phyloP scores from a whole-genome alignment of 2,797 vertebrate species.

The Danio choprae region DNA sequence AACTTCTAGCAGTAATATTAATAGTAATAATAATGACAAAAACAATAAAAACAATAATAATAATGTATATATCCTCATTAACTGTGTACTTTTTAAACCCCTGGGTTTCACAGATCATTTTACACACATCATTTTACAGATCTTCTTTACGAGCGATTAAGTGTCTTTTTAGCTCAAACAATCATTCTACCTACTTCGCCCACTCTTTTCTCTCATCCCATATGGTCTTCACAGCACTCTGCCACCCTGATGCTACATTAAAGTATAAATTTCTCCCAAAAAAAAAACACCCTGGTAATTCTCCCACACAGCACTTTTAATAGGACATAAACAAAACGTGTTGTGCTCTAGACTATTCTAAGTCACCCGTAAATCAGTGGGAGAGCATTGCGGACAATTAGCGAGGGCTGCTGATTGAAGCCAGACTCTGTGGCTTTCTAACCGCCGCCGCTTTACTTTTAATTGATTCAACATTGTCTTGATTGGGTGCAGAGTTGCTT shows the following conservation, averaged over 20 bases:
- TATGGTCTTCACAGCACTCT: neutral
- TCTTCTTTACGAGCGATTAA: neutral
- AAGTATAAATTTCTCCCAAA: slow-evolving; percentile 25
- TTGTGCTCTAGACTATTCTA: slow-evolving; percentile 45
- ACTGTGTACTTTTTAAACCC: neutral
- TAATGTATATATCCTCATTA: too few species aligned
- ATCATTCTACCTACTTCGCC: neutral
- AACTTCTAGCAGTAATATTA: too few species aligned
- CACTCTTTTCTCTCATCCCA: slow-evolving; percentile 3
- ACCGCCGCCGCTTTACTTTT: slow-evolving; percentile 48
- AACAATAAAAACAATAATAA: too few species aligned
- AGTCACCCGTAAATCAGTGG: slow-evolving; percentile 40
- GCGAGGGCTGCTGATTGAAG: slow-evolving; percentile 39
- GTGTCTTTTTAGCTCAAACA: slow-evolving; percentile 1
- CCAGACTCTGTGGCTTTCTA: slow-evolving; percentile 51
- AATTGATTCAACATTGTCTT: slow-evolving; percentile 57
- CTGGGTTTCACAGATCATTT: neutral
- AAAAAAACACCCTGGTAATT: slow-evolving; percentile 37
- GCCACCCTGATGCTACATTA: slow-evolving; percentile 42
- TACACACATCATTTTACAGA: neutral
- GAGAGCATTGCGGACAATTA: slow-evolving; percentile 53
- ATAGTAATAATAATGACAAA: too few species aligned
- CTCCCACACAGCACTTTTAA: slow-evolving; percentile 44
- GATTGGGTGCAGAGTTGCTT: slow-evolving; percentile 37
- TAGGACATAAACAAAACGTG: slow-evolving; percentile 46